Base-by-base conservation (phyloP, 2,888 invertebrate species). In the Drosophila leonis region DNA sequence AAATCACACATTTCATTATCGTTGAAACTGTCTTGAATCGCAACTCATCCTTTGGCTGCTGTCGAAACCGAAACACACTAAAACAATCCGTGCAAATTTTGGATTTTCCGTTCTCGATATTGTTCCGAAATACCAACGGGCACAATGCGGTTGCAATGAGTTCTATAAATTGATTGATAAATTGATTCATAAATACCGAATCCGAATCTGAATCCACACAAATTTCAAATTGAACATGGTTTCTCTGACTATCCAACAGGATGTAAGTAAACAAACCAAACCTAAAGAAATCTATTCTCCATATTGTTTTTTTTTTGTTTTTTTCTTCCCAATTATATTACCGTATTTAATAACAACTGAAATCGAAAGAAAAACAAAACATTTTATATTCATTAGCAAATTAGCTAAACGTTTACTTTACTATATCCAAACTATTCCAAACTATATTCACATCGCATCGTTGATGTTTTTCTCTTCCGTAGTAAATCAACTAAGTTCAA, bases 211-310 rank as follows among this genome's bases (percentile, higher is more conserved):
- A 65, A 65, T 44, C 35, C 55, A 78, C 48, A 48, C n/a, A 78
- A 68, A 72, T 78, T 81, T 81, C 64, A 51, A 65, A 75, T 78
- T 77, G 55, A 83, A 86, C 55, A 83, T 83, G 86, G 78, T 81
- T 81, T 37, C n/a, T 83, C 87, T 83, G 75, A 81, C 62, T 70
- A 78, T 81, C 72, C 76, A 75, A 78, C 82, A 82, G 82, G 82
- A 82, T 82, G 82, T 82, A 82, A 82, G 82, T 82, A 82, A 82
- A 82, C 62, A 70, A 67, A 71, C 52, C 18, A 78, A 65, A 77
- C 24, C 49, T 24, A 52, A 15, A 33, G 51, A 39, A 59, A 52
- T 37, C 44, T 39, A 18, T 15, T 41, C n/a, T 41, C 57, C 27
- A 29, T 29, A 18, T 39, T 29, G 13, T 29, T 29, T 4, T 12